Evolutionary conservation across 2,888 invertebrate species (phyloP).

Genomic region (Dorcus parallelipipedus): DNA sequence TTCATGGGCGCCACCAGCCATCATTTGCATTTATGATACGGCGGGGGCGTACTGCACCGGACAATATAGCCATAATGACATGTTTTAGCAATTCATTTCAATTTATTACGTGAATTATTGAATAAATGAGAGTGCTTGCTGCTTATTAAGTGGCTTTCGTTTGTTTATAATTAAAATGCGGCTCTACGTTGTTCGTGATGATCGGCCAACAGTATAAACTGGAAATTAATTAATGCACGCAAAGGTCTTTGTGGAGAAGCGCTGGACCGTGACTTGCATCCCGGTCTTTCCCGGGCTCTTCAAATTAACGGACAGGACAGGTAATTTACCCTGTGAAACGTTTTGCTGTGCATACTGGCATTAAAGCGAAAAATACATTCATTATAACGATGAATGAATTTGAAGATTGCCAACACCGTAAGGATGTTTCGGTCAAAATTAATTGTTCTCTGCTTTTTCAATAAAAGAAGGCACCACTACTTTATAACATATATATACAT

Average conservation of each 20-base stretch:
- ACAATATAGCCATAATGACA: background rate
- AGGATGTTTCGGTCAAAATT: no score
- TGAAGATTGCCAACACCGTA: no score
- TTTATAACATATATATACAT: no score
- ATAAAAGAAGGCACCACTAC: no score
- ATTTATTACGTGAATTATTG: background rate
- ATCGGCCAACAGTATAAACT: no score
- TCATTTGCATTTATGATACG: background rate
- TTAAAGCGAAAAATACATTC: slow-evolving; percentile 1
- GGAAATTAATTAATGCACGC: background rate
- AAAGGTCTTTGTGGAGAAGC: slow-evolving; percentile 1
- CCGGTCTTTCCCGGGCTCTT: background rate
- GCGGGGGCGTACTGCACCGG: background rate
- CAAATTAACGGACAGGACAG: background rate
- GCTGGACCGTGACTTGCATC: background rate
- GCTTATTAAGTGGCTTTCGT: no score
- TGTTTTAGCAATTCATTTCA: background rate
- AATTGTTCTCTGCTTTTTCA: no score
- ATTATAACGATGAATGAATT: background rate
- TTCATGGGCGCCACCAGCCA: background rate
- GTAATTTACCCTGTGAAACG: background rate
- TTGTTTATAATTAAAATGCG: no score
- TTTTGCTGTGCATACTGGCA: background rate
- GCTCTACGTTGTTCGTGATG: no score
- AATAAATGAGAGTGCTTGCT: background rate